Evolutionary conservation across 2,888 invertebrate genomes (phyloP).

Genomic region (Leptinotarsa haldemani): DNA sequence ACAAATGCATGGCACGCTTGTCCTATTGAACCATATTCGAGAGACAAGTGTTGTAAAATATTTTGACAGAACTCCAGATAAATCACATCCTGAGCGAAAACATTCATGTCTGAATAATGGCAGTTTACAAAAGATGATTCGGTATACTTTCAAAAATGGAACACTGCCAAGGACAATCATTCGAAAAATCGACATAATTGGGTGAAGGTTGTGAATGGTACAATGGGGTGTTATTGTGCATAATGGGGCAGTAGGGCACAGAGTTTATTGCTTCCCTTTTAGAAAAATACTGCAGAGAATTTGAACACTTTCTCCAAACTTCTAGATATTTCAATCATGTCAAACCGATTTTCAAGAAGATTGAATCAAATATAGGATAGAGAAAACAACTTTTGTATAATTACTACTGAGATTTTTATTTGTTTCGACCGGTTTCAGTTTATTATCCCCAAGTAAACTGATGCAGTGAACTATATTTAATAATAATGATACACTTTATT

Average conservation of each 20-base stretch:
- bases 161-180: slow-evolving; percentile 11
- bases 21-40: slow-evolving; percentile 25
- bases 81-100: slow-evolving; percentile 34
- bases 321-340: no score
- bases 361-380: no score
- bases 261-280: background rate
- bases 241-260: background rate
- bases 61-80: slow-evolving; percentile 37
- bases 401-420: no score
- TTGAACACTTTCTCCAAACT: background rate
- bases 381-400: no score
- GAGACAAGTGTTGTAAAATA: slow-evolving; percentile 37
- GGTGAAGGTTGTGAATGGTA: slow-evolving; percentile 24
- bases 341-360: no score
- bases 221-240: slow-evolving; percentile 14
- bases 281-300: background rate
- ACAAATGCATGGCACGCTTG: slow-evolving; percentile 34
- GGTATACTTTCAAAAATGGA: slow-evolving; percentile 28
- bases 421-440: no score
- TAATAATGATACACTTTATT: no score
- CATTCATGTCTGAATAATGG: slow-evolving; percentile 33
- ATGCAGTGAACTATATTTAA: no score
- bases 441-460: no score
- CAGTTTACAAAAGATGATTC: slow-evolving; percentile 30
- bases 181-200: slow-evolving; percentile 21